Conservation (phyloP, 1,140 invertebrate species). For the Oncopeltus fasciatus region DNA sequence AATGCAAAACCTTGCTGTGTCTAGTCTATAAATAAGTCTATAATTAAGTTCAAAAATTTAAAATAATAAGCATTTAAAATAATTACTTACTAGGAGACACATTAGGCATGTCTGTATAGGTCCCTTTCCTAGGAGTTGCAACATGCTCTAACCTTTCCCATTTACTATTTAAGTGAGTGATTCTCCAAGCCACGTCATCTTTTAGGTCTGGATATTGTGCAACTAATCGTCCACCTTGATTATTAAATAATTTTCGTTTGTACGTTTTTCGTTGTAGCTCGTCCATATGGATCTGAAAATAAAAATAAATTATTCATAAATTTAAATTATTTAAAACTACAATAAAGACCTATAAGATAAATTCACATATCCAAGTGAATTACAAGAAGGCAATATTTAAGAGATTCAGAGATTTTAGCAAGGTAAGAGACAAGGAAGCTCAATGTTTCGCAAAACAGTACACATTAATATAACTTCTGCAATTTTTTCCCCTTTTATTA, state of each 20-base stretch:
- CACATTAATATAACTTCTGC: too few relatives aligned
- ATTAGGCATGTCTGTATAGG: slow-evolving; percentile 32
- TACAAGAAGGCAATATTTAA: too few relatives aligned
- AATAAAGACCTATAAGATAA: too few relatives aligned
- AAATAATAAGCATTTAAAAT: too few relatives aligned
- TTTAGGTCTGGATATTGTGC: slow-evolving; percentile 51
- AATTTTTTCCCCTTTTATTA: too few relatives aligned
- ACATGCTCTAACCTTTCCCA: slow-evolving; percentile 54
- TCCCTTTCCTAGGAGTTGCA: slow-evolving; percentile 34
- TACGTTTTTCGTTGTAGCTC: slow-evolving; percentile 53
- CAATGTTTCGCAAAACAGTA: too few relatives aligned
- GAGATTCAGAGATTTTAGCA: too few relatives aligned
- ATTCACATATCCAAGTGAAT: too few relatives aligned
- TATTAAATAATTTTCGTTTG: slow-evolving; percentile 56
- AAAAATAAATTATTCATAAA: not conserved
- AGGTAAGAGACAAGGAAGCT: too few relatives aligned
- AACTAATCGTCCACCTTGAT: slow-evolving; percentile 58
- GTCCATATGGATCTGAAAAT: slow-evolving; percentile 32
- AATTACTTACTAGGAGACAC: slow-evolving; percentile 32
- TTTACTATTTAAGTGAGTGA: slow-evolving; percentile 55
- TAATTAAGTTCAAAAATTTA: too few relatives aligned
- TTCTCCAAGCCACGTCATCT: slow-evolving; percentile 60
- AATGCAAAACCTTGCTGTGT: too few relatives aligned
- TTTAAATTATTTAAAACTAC: not conserved
- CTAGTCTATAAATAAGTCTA: too few relatives aligned